Conservation (phyloP, 2,888 invertebrate genomes). For the Orgyia antiqua region DNA sequence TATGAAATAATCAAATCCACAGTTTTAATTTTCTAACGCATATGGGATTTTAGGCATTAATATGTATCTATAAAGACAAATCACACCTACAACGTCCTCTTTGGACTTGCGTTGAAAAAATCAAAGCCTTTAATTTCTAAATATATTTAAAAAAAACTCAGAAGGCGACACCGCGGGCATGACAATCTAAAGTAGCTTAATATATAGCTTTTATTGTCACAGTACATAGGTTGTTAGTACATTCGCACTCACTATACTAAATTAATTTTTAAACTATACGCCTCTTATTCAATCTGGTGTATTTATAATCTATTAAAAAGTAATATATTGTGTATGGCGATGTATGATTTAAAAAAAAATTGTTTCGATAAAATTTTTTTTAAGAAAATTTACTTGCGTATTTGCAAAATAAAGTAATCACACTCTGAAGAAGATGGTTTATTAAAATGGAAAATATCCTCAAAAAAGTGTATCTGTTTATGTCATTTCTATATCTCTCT, state of each 20-base stretch:
- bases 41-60: too few relatives aligned
- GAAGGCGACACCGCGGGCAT: slow-evolving; percentile 27
- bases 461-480: too few relatives aligned
- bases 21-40: too few relatives aligned
- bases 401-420: too few relatives aligned
- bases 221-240: slow-evolving; percentile 66
- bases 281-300: slow-evolving; percentile 12
- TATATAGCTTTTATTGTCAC: slow-evolving; percentile 68
- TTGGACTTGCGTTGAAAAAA: slow-evolving; percentile 12
- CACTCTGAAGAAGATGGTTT: too few relatives aligned
- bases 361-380: too few relatives aligned
- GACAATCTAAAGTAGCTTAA: slow-evolving; percentile 54
- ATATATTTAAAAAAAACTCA: slow-evolving; percentile 7
- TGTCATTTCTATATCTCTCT: too few relatives aligned
- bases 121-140: slow-evolving; percentile 19
- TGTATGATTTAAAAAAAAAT: too few relatives aligned
- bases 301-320: slow-evolving; percentile 6
- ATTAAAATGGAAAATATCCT: too few relatives aligned
- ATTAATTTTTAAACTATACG: slow-evolving; percentile 26
- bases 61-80: slow-evolving; percentile 7
- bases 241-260: slow-evolving; percentile 58
- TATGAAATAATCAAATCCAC: too few relatives aligned
- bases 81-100: slow-evolving; percentile 5
- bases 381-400: too few relatives aligned
- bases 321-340: neutral